Evolutionary conservation across 2,113 vertebrate species (phyloP).

Genomic region (Trematocara zebra): DNA sequence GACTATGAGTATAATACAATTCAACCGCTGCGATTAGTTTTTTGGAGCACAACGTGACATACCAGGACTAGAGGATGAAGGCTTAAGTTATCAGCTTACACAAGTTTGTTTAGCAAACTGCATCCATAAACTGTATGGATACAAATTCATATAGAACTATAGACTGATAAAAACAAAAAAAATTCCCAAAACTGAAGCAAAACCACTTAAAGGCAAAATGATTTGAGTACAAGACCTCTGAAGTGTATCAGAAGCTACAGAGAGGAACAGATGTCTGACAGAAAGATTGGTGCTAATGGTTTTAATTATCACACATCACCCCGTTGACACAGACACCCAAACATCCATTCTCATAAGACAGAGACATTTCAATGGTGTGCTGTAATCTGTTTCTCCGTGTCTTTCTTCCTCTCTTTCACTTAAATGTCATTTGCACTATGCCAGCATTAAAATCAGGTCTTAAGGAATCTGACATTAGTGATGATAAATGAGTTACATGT

Average conservation of each 20-base stretch:
- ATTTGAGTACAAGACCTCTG: not conserved
- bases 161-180: not conserved
- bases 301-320: conserved; percentile 51
- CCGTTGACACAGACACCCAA: not conserved
- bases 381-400: not conserved
- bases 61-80: not conserved
- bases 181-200: not conserved
- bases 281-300: conserved; percentile 38
- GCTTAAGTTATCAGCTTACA: not conserved
- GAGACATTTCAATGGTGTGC: conserved; percentile 42
- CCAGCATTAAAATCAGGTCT: conserved; percentile 62
- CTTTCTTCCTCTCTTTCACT: not conserved
- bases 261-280: conserved; percentile 8
- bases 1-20: not conserved
- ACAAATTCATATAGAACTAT: not conserved
- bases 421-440: conserved; percentile 39
- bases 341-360: not conserved
- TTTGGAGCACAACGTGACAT: not conserved
- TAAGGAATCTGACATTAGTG: conserved; percentile 61
- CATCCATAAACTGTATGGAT: not conserved
- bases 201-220: not conserved
- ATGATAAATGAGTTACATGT: conserved; percentile 69
- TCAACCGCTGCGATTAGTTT: not conserved
- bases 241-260: conserved; percentile 17
- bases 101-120: not conserved